phyloP scores from a whole-genome alignment of 1,140 invertebrate genomes.

The Trypoxylus dichotomus region DNA sequence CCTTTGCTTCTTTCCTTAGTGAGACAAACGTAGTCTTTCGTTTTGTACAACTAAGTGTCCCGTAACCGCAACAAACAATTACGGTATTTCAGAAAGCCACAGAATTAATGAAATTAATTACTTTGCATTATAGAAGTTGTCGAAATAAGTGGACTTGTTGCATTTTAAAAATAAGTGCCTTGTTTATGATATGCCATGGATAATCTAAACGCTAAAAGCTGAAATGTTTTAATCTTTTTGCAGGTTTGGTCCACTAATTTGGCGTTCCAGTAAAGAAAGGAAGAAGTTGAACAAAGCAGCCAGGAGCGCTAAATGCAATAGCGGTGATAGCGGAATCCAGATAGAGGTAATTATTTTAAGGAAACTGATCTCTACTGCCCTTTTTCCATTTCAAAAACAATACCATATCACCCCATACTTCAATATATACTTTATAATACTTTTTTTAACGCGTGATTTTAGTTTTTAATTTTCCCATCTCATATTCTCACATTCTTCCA shows the following conservation, averaged over 20 bases:
- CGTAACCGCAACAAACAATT: too few relatives aligned
- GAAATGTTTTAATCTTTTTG: too few relatives aligned
- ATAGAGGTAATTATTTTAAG: conserved; percentile 58
- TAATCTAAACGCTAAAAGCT: too few relatives aligned
- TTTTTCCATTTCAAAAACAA: not conserved
- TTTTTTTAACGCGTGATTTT: not conserved
- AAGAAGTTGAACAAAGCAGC: conserved; percentile 69
- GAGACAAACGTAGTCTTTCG: too few relatives aligned
- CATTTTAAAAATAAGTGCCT: too few relatives aligned
- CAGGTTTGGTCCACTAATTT: conserved; percentile 69
- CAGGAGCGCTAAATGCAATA: conserved; percentile 72
- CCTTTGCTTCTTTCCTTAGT: too few relatives aligned
- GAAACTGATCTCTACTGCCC: not conserved
- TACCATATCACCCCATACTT: not conserved
- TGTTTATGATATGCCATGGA: too few relatives aligned
- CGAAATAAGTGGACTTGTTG: too few relatives aligned
- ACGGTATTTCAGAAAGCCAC: too few relatives aligned
- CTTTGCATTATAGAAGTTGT: too few relatives aligned
- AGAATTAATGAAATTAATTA: too few relatives aligned
- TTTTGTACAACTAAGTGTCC: too few relatives aligned
- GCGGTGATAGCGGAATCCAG: conserved; percentile 75
- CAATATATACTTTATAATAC: not conserved
- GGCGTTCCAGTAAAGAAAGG: conserved; percentile 71
- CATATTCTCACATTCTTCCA: not conserved
- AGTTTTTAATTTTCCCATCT: not conserved